Base-by-base conservation (phyloP, 2,888 invertebrate species). In the Agrotis segetum region DNA sequence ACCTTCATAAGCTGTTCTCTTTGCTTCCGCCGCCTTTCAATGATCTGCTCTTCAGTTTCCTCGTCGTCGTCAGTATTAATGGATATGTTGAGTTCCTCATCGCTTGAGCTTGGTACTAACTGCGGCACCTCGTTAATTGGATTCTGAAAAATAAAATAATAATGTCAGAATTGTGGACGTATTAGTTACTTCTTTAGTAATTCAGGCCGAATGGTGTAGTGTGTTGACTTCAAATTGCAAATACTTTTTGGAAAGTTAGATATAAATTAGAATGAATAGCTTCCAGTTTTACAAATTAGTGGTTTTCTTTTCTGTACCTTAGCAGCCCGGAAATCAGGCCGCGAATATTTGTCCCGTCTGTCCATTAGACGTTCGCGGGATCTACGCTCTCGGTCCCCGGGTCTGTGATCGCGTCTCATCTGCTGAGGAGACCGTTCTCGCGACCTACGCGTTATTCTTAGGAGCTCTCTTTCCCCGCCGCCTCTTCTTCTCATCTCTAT, bases 21-120 rank as follows among this genome's bases (percentile, higher is more conserved):
- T 88, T 99, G 98, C 88, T 98, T 98, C 76, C 99, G 97, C 82
- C 99, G 96, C 88, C 97, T 97, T 91, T 99, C 98, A 90, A 99
- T 99, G 84, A 99, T 98, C 85, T 98, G 98, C 91, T 99, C 99
- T 89, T 99, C 99, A 86, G 99, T 98, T 91, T 99, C 99, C 81
- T 98, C 98, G 75, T 99, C 98, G 74, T 98, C 97, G 59, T 97
- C 97, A 21, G 98, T 97, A 87, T 98, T 97, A 67, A 98, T 97
- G 85, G 98, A 97, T 71, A 98, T 96, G 88, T 98, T 97, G 5
- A 97, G 96, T 77, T 98, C 98, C 78, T 97, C 97, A 79, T 97
- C 98, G 79, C 97, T 97, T 4, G 97, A 97, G 85, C 97, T 97
- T 2, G 97, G 97, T 7, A 97, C 97, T 74, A 96, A 91, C 84